phyloP scores from a whole-genome alignment of 2,113 vertebrate genomes.

The Pantherophis guttatus region DNA sequence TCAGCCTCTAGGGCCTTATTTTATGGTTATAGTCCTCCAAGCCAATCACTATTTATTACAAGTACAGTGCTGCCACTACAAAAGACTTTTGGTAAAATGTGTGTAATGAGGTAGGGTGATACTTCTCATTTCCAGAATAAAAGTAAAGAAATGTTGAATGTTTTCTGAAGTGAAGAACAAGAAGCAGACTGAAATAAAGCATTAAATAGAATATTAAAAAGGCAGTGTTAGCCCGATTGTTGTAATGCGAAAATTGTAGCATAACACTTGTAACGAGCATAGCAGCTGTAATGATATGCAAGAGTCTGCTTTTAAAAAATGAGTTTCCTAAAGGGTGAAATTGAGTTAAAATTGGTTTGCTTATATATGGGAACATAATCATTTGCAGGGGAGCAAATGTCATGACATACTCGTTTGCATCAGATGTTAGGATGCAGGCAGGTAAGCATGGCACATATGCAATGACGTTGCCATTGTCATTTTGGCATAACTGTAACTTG shows the following conservation, averaged over 20 bases:
- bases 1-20: slow-evolving; percentile 50
- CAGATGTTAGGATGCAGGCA: neutral
- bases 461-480: neutral
- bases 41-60: slow-evolving; percentile 52
- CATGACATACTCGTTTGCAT: neutral
- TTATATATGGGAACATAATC: neutral
- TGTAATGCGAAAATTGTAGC: slow-evolving; percentile 7
- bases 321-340: neutral
- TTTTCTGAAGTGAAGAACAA: neutral
- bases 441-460: neutral
- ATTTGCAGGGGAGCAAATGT: neutral
- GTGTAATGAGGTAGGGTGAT: slow-evolving; percentile 24
- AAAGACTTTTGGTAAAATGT: slow-evolving; percentile 30
- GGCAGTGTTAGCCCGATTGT: rapidly evolving
- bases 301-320: neutral
- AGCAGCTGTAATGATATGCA: slow-evolving; percentile 16
- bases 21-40: slow-evolving; percentile 42
- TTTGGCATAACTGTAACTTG: neutral
- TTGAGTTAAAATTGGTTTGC: slow-evolving; percentile 9
- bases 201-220: neutral
- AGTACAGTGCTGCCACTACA: slow-evolving; percentile 20
- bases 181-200: neutral
- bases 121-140: neutral
- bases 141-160: neutral
- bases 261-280: neutral